A percentile compares a stretch with the other conserved stretches of the same genome.
phyloP scores from a whole-genome alignment of 2,113 vertebrate genomes.

The Patagioenas fasciata region DNA sequence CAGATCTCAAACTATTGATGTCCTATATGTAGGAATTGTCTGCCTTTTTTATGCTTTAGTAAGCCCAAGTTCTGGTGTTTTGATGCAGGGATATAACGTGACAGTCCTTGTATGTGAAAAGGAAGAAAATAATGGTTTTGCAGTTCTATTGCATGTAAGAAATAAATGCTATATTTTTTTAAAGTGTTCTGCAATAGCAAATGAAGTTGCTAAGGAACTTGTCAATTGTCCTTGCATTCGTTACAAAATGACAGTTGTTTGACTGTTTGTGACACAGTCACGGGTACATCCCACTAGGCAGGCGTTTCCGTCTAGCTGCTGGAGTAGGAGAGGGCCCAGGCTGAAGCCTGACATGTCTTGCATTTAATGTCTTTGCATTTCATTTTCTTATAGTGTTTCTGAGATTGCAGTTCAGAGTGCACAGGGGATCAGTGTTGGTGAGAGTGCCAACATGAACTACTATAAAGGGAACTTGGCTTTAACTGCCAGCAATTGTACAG shows the following conservation, averaged over 20 bases:
- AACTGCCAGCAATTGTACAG: not conserved
- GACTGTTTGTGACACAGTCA: not conserved
- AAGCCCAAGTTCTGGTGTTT: not conserved
- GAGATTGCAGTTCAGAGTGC: not conserved
- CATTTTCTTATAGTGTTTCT: not conserved
- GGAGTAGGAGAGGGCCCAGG: not conserved
- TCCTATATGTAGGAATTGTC: not conserved
- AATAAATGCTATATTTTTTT: not conserved
- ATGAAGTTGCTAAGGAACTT: not conserved
- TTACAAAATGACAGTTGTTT: not conserved
- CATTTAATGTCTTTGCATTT: not conserved
- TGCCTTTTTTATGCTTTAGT: not conserved
- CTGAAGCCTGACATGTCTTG: not conserved
- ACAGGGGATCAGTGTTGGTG: not conserved
- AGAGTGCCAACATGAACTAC: not conserved
- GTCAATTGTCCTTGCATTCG: not conserved
- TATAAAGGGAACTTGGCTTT: not conserved
- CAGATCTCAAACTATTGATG: not conserved
- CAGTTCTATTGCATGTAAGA: not conserved
- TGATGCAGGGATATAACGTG: not conserved
- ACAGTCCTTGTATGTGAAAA: not conserved
- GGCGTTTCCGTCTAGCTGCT: not conserved
- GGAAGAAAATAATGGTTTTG: not conserved
- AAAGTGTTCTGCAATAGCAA: not conserved
- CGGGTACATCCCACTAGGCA: not conserved